Conservation (phyloP, 2,888 invertebrate species). For the Andrena dorsata region DNA sequence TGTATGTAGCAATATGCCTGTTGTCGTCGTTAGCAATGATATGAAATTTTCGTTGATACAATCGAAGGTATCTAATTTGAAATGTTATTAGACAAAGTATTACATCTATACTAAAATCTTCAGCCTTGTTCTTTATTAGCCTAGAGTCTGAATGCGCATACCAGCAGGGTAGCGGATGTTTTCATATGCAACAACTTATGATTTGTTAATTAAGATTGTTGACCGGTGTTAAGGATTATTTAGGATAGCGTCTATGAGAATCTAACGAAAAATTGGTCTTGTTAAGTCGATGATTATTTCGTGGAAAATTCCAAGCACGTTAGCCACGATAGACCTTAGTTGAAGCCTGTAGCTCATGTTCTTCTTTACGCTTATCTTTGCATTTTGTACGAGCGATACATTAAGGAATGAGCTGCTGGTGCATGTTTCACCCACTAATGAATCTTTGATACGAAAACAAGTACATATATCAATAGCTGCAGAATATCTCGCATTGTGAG, state of each 20-base stretch:
- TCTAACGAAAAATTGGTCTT: background rate
- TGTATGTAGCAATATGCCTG: background rate
- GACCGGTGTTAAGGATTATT: too few relatives aligned
- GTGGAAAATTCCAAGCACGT: background rate
- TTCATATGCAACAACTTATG: background rate
- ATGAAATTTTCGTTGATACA: constrained; percentile 2
- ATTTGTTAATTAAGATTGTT: constrained; percentile 1
- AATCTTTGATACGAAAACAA: background rate
- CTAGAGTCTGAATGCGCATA: background rate
- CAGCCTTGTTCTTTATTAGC: background rate
- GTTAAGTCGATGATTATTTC: background rate
- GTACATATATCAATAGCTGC: background rate
- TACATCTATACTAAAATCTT: background rate
- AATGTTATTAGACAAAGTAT: background rate
- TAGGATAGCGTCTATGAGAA: too few relatives aligned
- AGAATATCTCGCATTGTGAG: background rate
- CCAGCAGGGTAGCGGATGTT: background rate
- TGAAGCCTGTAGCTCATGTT: background rate
- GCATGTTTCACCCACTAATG: background rate
- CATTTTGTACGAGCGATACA: background rate
- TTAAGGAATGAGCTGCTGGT: background rate
- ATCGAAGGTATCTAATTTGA: background rate
- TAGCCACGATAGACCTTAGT: background rate
- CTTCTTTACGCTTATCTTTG: background rate
- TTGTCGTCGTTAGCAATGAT: background rate